Percentiles rank a stretch among this genome's conserved stretches.
Conservation (phyloP, 1,140 invertebrate species). For the Subanguina moxae region DNA sequence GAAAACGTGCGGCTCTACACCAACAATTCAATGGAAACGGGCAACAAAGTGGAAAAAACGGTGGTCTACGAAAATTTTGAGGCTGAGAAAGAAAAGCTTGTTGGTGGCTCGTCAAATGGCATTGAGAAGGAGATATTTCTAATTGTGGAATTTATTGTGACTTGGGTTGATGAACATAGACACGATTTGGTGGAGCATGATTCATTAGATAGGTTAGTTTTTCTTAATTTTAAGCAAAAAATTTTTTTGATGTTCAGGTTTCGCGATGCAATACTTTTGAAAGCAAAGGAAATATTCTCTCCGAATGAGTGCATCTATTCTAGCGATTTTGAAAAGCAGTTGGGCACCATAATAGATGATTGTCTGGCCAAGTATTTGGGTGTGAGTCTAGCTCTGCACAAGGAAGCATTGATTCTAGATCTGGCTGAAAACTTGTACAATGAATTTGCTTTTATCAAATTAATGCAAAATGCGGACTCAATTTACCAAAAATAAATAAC, state of each 20-base stretch:
- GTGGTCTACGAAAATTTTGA: no score
- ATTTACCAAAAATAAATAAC: neutral
- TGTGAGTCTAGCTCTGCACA: neutral
- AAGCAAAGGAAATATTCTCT: neutral
- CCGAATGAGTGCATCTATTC: neutral
- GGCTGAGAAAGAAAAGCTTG: no score
- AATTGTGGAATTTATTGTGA: neutral
- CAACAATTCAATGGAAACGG: no score
- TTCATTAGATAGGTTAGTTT: neutral
- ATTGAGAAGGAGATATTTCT: neutral
- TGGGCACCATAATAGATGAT: neutral
- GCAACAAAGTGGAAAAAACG: no score
- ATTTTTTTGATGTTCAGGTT: neutral
- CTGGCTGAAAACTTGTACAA: constrained; percentile 16
- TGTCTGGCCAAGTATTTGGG: constrained; percentile 7
- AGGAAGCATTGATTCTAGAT: constrained; percentile 6
- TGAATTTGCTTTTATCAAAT: constrained; percentile 12
- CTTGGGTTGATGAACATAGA: neutral
- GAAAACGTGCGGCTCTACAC: no score
- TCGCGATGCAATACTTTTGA: neutral
- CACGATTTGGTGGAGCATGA: neutral
- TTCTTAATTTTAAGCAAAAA: neutral
- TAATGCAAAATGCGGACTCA: constrained; percentile 21
- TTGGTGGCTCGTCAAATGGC: neutral
- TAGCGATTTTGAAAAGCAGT: neutral